phyloP scores from a whole-genome alignment of 2,888 invertebrate genomes.

The Paralinhomoeus sp. region DNA sequence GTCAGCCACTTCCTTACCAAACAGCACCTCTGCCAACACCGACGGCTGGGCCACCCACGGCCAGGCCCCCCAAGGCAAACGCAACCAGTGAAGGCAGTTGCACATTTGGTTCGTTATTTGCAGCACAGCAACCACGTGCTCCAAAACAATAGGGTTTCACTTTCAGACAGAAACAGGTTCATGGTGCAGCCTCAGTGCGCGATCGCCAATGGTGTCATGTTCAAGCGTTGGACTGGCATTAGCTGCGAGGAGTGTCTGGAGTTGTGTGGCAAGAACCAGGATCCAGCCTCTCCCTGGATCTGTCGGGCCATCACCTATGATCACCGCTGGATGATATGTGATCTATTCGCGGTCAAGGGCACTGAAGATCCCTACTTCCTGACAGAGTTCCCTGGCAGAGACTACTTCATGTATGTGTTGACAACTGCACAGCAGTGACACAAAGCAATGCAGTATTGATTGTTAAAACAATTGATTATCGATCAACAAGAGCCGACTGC shows the following conservation, averaged over 20 bases:
- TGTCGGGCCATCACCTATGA: conserved; percentile 5
- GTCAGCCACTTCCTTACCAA: neutral
- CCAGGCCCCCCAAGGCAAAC: too few species aligned
- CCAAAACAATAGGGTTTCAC: too few species aligned
- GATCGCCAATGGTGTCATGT: conserved; percentile 12
- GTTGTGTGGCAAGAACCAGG: conserved; percentile 5
- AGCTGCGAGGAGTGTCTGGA: conserved; percentile 10
- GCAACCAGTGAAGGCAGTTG: conserved; percentile 9
- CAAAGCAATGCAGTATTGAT: too few species aligned
- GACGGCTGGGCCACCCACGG: too few species aligned
- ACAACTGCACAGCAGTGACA: too few species aligned
- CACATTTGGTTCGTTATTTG: conserved; percentile 7
- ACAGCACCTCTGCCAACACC: too few species aligned
- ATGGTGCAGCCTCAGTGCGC: conserved; percentile 4
- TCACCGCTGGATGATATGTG: conserved; percentile 12
- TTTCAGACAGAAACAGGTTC: neutral
- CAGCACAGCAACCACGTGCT: too few species aligned
- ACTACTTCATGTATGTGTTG: conserved; percentile 10
- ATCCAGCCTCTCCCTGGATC: neutral
- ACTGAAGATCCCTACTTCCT: conserved; percentile 9
- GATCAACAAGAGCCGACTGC: too few species aligned
- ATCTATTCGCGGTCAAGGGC: conserved; percentile 13
- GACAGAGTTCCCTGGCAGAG: conserved; percentile 9
- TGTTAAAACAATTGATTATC: too few species aligned
- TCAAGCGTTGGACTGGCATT: conserved; percentile 11